Percentiles rank a stretch among this genome's conserved stretches.
Evolutionary conservation across 2,888 invertebrate genomes (phyloP).

Genomic region (Yponomeuta sedellus): DNA sequence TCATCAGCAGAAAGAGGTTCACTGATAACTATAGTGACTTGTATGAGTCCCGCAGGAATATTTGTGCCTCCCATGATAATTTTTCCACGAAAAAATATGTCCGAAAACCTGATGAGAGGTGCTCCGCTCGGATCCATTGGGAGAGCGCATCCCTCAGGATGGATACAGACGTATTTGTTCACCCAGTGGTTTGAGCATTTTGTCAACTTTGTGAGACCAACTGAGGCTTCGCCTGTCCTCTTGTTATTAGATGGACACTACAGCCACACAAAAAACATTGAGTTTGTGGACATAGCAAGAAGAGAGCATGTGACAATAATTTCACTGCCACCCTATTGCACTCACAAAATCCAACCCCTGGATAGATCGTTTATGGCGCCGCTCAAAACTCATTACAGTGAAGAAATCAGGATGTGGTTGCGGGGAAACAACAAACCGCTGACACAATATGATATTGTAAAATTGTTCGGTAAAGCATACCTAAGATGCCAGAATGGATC

Average conservation of each 20-base stretch:
- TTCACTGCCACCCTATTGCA: neutral
- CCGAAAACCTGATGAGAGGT: slow-evolving; percentile 21
- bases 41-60: too few species aligned
- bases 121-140: slow-evolving; percentile 20
- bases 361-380: too few species aligned
- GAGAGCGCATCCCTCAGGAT: slow-evolving; percentile 20
- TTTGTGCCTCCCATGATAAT: slow-evolving; percentile 20
- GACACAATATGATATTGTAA: too few species aligned
- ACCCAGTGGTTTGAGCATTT: slow-evolving; percentile 15
- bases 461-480: too few species aligned
- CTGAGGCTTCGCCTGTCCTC: slow-evolving; percentile 2
- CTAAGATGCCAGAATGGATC: too few species aligned
- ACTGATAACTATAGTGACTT: too few species aligned
- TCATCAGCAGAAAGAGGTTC: too few species aligned
- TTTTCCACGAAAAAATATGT: slow-evolving; percentile 21
- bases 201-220: neutral
- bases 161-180: slow-evolving; percentile 21
- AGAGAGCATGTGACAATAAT: slow-evolving; percentile 1
- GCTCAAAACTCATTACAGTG: too few species aligned
- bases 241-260: neutral
- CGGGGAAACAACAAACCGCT: too few species aligned
- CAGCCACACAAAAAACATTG: slow-evolving; percentile 4
- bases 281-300: neutral
- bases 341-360: neutral
- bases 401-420: too few species aligned